Base-by-base conservation (phyloP, 1,140 invertebrate genomes). In the Calycopis cecrops region DNA sequence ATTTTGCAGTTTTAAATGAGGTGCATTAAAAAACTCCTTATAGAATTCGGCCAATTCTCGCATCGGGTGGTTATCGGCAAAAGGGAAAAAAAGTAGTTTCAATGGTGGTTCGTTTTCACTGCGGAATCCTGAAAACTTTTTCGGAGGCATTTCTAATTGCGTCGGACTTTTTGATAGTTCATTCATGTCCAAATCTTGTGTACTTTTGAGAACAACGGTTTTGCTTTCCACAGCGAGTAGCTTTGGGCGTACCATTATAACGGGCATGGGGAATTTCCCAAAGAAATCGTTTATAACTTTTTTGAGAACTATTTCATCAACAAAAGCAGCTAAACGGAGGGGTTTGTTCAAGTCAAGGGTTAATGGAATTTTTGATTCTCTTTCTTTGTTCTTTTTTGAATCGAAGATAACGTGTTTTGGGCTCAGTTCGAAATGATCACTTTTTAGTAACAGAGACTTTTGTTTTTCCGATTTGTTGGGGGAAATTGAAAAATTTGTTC, bases 401-500 rank as follows among this genome's bases (percentile, higher is more conserved):
- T 87, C 79, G 49, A 82, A 91, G 64, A 89, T 90, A 42, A 86
- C 81, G 68, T 91, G 90, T 65, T 91, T 91, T 16, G 92, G 92
- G 87, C 93, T 95, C 59, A 92, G 83, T 81, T 94, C 94, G 82
- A 97, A 97, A 82, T 98, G 95, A 87, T 97, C 95, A 78, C 96
- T 97, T 73, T 97, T 97, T 2, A 97, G 76, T 90, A 97, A 92
- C 48, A 97, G 93, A 3, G 92, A 90, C 48, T 88, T 83, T 58
- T 93, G 91, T 53, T 90, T 91, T 42, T 90, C 90, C 9, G 91
- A 89, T 52, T 93, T 92, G 60, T 95, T 95, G 9, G 95, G 95
- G 3, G 95, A 94, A 73, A 97, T 95, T 1, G 95, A 94, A 89
- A 97, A 92, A 87, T 96, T 96, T 3, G 95, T 96, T 67, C 96